Conservation (phyloP, 2,888 invertebrate species). For the Watsonalla cultraria region DNA sequence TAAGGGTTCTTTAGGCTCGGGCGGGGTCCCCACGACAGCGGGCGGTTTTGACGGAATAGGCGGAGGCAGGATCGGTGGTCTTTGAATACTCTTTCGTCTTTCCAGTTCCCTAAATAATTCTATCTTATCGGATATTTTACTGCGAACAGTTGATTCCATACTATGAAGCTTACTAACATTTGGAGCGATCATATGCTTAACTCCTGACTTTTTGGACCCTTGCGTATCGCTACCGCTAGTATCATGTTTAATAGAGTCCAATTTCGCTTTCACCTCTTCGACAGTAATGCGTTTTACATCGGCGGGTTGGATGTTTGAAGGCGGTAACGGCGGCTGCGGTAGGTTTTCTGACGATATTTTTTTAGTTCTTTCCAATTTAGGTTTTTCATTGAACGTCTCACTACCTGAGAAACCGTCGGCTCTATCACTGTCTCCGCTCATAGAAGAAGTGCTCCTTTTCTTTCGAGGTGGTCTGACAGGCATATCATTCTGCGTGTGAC, state of each 20-base stretch:
- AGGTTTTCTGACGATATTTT: conserved; percentile 77
- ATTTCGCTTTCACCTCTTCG: conserved; percentile 79
- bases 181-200: neutral
- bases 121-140: conserved; percentile 75
- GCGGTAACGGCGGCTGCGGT: conserved; percentile 73
- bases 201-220: conserved; percentile 67
- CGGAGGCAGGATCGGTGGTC: conserved; percentile 71
- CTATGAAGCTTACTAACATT: conserved; percentile 40
- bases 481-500: conserved; percentile 65
- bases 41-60: conserved; percentile 66
- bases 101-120: conserved; percentile 71
- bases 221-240: conserved; percentile 73
- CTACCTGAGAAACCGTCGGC: conserved; percentile 71
- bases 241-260: conserved; percentile 69
- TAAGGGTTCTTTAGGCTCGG: conserved; percentile 57
- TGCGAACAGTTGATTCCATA: conserved; percentile 65
- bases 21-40: conserved; percentile 28
- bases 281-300: conserved; percentile 69
- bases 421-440: conserved; percentile 80
- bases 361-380: conserved; percentile 75
- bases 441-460: conserved; percentile 83
- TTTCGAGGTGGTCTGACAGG: conserved; percentile 87
- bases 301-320: conserved; percentile 47
- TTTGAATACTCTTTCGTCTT: conserved; percentile 64
- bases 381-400: conserved; percentile 69